Evolutionary conservation across 2,113 vertebrate species (phyloP), one percentile per base, ranked within the genome.

Genomic region (Callipepla californica): DNA sequence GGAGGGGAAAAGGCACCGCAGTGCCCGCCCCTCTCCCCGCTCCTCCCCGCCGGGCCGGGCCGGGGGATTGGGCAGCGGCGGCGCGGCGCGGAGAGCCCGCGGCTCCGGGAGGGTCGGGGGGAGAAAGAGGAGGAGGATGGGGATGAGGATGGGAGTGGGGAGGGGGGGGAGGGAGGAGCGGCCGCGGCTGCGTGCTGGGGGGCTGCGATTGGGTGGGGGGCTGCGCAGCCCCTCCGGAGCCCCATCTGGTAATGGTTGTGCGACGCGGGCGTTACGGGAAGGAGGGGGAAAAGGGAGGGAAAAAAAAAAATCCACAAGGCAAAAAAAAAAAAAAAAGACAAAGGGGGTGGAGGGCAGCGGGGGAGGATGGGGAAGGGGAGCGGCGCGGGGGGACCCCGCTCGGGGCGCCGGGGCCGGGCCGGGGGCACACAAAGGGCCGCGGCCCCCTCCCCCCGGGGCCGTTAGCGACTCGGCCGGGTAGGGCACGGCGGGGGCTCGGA

Each of bases 151-250:
- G 48, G 48, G 48, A 50, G 23, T 26, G 80, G 72, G 67, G n/a
- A n/a, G n/a, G 74, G 45, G 78, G 81, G 90, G 92, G 55, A 36
- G 34, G 34, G 9, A 40, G 34, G 83, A 92, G 87, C 72, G 74
- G 80, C 23, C 23, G 50, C 50, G 50, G 25, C 50, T 51, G 50
- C 50, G 50, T 51, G 50, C 23, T 51, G 76, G 82, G 94, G 92
- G 92, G 55, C 48, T 50, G 57, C 77, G 80, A 4, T 91, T 93
- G 93, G 92, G 80, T 80, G 69, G 92, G 96, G 78, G 96, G 82
- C 72, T 65, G 87, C 80, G 74, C 18, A 80, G 67, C 80, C 82
- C 15, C 79, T 53, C 70, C 87, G 93, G 87, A 91, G 89, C 85
- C 82, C 78, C 92, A 83, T 82, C 83, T 87, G 77, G 89, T 88